These are phyloP conservation scores for Loris lydekkerianus DNA, from an alignment of 2,797 vertebrate genomes.

Conservation along the genomic window DNA sequence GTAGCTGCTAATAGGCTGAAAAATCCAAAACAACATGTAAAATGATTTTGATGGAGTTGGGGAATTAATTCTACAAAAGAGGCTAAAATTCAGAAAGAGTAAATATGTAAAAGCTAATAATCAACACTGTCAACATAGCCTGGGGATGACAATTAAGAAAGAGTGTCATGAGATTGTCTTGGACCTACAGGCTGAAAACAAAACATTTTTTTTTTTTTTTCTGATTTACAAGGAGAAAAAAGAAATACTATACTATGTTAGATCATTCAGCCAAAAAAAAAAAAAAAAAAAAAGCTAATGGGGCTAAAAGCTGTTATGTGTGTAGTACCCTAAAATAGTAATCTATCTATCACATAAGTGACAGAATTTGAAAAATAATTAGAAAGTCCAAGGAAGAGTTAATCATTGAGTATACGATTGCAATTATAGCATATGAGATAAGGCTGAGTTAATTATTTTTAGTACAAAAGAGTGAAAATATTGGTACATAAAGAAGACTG, in stretches of 20 bases:
- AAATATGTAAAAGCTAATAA: background rate
- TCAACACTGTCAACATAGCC: background rate
- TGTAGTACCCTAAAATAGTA: background rate
- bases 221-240: background rate
- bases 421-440: background rate
- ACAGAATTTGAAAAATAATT: background rate
- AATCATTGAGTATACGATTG: background rate
- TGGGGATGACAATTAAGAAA: background rate
- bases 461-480: background rate
- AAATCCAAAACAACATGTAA: background rate
- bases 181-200: background rate
- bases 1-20: background rate
- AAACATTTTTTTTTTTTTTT: background rate
- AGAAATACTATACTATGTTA: background rate
- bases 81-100: background rate
- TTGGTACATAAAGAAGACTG: background rate
- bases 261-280: background rate
- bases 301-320: background rate
- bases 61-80: background rate
- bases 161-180: background rate
- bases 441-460: background rate
- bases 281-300: background rate
- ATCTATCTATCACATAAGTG: background rate
- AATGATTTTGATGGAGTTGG: background rate
- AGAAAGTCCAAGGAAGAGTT: background rate